Percentiles rank a stretch among this genome's conserved stretches.
These are phyloP conservation scores for Muscidifurax raptorellus DNA, from an alignment of 1,140 invertebrate species.

Conservation along the genomic window DNA sequence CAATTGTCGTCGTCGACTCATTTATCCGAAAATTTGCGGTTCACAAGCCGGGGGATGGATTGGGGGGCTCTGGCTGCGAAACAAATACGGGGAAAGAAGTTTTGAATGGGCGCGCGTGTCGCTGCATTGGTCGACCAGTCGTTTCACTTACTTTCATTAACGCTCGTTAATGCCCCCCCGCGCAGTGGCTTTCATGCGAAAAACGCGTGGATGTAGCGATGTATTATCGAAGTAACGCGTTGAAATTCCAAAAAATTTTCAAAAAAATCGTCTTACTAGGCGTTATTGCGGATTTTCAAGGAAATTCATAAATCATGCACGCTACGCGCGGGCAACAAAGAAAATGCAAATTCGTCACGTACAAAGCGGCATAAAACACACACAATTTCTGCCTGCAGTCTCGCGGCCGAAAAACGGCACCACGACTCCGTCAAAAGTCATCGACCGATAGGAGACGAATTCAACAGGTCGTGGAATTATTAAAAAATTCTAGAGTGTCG, in stretches of 20 bases:
- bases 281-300: background rate
- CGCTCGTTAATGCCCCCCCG: background rate
- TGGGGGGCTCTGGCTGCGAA: background rate
- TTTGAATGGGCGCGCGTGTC: slow-evolving; percentile 47
- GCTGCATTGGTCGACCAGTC: slow-evolving; percentile 22
- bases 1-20: background rate
- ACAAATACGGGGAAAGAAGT: slow-evolving; percentile 45
- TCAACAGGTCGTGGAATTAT: slow-evolving; percentile 45
- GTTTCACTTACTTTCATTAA: slow-evolving; percentile 51
- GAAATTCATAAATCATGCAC: background rate
- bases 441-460: background rate
- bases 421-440: background rate
- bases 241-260: background rate
- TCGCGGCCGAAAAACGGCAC: background rate
- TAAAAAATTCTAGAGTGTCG: slow-evolving; percentile 40
- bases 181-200: background rate
- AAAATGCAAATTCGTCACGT: background rate
- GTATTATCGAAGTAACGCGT: background rate
- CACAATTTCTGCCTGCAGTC: background rate
- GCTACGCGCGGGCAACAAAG: background rate
- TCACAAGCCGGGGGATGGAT: background rate
- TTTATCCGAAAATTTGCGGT: slow-evolving; percentile 45
- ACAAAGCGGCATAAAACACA: background rate
- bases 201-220: background rate
- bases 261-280: background rate